Evolutionary conservation across 2,113 vertebrate genomes (phyloP).

Genomic region (Thinocorus orbignyianus): DNA sequence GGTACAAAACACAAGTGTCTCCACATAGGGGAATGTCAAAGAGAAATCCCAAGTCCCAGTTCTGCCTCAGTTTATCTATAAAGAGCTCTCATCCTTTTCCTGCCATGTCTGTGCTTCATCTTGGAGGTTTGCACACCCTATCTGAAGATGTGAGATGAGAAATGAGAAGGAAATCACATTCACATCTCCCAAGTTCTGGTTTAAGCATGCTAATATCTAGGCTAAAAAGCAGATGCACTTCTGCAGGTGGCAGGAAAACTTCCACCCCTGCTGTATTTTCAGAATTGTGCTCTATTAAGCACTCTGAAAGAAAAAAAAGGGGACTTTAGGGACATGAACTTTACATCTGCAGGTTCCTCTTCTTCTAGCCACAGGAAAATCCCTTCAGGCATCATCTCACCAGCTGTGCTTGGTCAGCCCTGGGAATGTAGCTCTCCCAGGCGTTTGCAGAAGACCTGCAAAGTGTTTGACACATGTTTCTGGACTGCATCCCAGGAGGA

Average conservation of each 20-base stretch:
- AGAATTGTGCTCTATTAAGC: not conserved
- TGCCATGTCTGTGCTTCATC: not conserved
- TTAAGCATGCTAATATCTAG: not conserved
- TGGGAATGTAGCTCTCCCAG: fast-evolving
- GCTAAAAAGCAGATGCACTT: not conserved
- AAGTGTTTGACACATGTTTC: not conserved
- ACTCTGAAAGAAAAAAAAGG: not conserved
- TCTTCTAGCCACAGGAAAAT: not conserved
- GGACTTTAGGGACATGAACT: not conserved
- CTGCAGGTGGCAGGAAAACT: not conserved
- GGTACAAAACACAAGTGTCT: not conserved
- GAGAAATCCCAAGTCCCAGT: not conserved
- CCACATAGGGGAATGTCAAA: not conserved
- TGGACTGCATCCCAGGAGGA: not conserved
- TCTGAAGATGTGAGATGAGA: not conserved
- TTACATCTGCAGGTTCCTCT: not conserved
- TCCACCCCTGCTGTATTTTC: not conserved
- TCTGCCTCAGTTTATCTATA: not conserved
- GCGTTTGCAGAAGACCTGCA: not conserved
- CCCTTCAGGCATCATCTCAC: not conserved
- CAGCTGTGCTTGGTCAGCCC: not conserved
- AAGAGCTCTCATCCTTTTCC: not conserved
- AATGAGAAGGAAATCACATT: not conserved
- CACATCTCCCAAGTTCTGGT: not conserved
- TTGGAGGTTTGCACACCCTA: not conserved